Base-by-base conservation (phyloP, 2,797 vertebrate species). In the Rhabdomys pumilio region DNA sequence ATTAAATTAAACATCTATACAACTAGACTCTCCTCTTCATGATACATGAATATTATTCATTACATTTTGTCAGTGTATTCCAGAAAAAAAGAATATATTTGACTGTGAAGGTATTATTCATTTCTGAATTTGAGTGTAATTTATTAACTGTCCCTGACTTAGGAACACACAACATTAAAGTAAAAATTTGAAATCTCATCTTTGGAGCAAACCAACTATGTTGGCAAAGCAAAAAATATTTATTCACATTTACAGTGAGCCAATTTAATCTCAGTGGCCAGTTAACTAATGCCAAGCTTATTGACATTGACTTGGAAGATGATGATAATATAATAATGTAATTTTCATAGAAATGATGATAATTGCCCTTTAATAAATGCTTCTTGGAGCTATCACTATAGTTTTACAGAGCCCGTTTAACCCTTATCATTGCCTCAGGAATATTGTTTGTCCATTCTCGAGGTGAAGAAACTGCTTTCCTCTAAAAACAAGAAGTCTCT, bases 191-290 rank as follows among this genome's bases (percentile, higher is more conserved):
- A 89, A 53, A 22, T n/a, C 69, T 95, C 50, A 44, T 63, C n/a
- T 92, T 93, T 80, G 24, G 92, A 89, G 82, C 47, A 96, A 93
- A 89, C 26, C 93, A 65, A 53, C 50, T 26, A 79, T 26, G 0
- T 75, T 95, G 75, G 59, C n/a, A 85, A 63, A 63, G 41, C 29
- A 94, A 59, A 31, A 80, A 9, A 67, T 94, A 24, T 88, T 84
- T 95, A 3, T 90, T 89, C 26, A 82, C 59, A 44, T 41, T 77
- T 14, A 84, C n/a, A 87, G 79, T 89, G 55, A 73, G 13, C 20
- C 34, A 82, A 55, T 86, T 93, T 38, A 94, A 72, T 17, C 15
- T 47, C n/a, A 94, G 29, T 0, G 82, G 9, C 31, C 44, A 95
- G 83, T 82, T 63, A 91, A 55, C 15, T 9, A 91, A 24, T 47